phyloP scores from a whole-genome alignment of 2,888 invertebrate genomes.

The Perizoma affinitatum region DNA sequence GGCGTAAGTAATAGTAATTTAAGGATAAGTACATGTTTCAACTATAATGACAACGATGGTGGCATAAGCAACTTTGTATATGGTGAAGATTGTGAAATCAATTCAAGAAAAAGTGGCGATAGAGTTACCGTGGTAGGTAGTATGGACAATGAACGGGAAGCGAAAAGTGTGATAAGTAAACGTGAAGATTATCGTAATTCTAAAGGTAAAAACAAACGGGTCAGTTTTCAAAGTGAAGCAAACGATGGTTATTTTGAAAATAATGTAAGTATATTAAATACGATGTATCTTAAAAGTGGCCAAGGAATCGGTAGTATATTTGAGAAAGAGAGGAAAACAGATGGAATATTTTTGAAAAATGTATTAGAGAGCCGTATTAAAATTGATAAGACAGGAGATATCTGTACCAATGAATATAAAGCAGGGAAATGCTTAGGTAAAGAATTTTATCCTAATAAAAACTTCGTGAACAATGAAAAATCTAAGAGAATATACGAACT shows the following conservation, averaged over 20 bases:
- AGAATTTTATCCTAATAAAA: conserved; percentile 13
- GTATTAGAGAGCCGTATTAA: conserved; percentile 21
- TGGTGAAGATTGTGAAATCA: background rate
- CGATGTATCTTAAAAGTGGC: conserved; percentile 26
- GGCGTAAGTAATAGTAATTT: conserved; percentile 9
- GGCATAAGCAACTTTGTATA: background rate
- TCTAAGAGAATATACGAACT: conserved; percentile 11
- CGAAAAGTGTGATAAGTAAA: conserved; percentile 18
- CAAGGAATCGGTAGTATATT: conserved; percentile 19
- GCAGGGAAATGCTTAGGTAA: conserved; percentile 17
- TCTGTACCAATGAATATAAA: conserved; percentile 17
- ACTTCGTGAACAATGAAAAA: conserved; percentile 2
- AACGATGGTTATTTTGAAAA: conserved; percentile 31
- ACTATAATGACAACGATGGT: background rate
- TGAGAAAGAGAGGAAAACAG: conserved; percentile 24
- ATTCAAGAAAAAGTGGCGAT: background rate
- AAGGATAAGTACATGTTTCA: background rate
- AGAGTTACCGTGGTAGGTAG: conserved; percentile 1
- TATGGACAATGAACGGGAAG: conserved; percentile 5
- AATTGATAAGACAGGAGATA: conserved; percentile 9
- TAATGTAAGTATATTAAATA: conserved; percentile 26
- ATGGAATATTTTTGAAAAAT: conserved; percentile 29
- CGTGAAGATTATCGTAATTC: conserved; percentile 10
- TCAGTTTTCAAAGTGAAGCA: conserved; percentile 43
- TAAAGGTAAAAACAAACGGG: conserved; percentile 37